Conservation (phyloP, 2,113 vertebrate species). For the Serilophus lunatus region DNA sequence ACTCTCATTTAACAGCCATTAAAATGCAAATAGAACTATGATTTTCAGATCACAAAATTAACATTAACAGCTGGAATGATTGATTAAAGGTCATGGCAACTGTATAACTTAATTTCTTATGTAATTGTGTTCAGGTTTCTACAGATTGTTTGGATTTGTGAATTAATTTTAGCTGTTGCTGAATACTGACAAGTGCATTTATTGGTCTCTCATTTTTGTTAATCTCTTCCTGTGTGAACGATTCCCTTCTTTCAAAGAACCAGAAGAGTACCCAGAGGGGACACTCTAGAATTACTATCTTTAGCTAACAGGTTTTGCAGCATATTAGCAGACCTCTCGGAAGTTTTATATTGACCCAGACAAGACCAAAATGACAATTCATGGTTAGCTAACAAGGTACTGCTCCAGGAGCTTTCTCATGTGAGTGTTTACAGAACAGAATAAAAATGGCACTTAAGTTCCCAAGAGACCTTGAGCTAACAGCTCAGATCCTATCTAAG, state of each 20-base stretch:
- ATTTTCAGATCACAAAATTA: slow-evolving; percentile 87
- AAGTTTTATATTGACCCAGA: slow-evolving; percentile 44
- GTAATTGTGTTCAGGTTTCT: slow-evolving; percentile 82
- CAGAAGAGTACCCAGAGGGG: slow-evolving; percentile 10
- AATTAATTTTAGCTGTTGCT: slow-evolving; percentile 80
- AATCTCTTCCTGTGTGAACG: slow-evolving; percentile 22
- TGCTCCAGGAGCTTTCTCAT: slow-evolving; percentile 43
- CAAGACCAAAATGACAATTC: slow-evolving; percentile 50
- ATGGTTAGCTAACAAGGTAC: slow-evolving; percentile 58
- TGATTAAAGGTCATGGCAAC: slow-evolving; percentile 83
- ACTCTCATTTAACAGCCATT: slow-evolving; percentile 84
- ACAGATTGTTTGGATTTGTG: slow-evolving; percentile 80
- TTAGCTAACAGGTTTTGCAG: slow-evolving; percentile 19
- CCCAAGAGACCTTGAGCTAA: slow-evolving; percentile 22
- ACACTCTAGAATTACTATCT: slow-evolving; percentile 44
- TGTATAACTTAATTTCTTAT: slow-evolving; percentile 82
- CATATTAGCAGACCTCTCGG: slow-evolving; percentile 51
- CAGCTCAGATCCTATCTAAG: not conserved
- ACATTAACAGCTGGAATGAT: slow-evolving; percentile 82
- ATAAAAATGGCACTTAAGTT: slow-evolving; percentile 45
- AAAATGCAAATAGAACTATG: slow-evolving; percentile 87
- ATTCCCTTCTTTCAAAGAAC: slow-evolving; percentile 34
- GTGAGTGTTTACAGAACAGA: not conserved
- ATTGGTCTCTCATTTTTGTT: slow-evolving; percentile 66
- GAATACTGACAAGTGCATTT: slow-evolving; percentile 74